Conservation (phyloP, 2,797 vertebrate genomes). For the Oceanodroma leucorhoa region DNA sequence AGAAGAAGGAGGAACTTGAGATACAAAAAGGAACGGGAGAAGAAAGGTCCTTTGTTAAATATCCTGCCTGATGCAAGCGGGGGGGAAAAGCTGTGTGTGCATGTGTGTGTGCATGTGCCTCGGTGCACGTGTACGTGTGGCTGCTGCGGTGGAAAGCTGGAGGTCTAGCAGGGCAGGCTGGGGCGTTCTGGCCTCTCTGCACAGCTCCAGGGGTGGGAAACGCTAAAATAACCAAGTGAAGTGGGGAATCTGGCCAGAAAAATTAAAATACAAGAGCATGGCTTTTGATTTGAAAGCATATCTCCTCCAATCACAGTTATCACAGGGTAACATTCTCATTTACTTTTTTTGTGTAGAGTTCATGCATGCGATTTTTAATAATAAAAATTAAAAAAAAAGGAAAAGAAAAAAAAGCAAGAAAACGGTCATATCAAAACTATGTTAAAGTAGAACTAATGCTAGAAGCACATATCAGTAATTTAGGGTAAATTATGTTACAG, state of each 20-base stretch:
- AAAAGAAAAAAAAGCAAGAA: conserved; percentile 3
- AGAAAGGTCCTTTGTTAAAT: conserved; percentile 42
- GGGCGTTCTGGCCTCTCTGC: conserved; percentile 56
- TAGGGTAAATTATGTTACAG: conserved; percentile 45
- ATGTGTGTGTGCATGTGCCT: neutral
- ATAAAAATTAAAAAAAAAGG: neutral
- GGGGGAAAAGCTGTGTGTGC: neutral
- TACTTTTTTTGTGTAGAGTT: conserved; percentile 51
- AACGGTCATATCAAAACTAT: conserved; percentile 45
- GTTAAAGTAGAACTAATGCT: conserved; percentile 46
- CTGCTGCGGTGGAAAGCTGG: neutral
- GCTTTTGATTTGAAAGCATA: conserved; percentile 61
- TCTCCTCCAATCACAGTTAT: conserved; percentile 63
- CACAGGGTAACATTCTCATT: conserved; percentile 60
- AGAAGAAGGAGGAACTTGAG: conserved; percentile 21
- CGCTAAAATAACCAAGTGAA: neutral
- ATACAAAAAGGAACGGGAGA: neutral
- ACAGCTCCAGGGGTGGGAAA: conserved; percentile 31
- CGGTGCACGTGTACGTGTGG: neutral
- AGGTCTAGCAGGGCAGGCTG: conserved; percentile 31
- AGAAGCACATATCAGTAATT: conserved; percentile 59
- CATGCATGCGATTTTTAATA: conserved; percentile 59
- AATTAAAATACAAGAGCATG: conserved; percentile 52
- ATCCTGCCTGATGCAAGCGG: neutral
- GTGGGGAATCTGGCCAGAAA: conserved; percentile 45